These are phyloP conservation scores for Platyrinchus mystaceus DNA, from an alignment of 2,797 vertebrate genomes.

Conservation along the genomic window DNA sequence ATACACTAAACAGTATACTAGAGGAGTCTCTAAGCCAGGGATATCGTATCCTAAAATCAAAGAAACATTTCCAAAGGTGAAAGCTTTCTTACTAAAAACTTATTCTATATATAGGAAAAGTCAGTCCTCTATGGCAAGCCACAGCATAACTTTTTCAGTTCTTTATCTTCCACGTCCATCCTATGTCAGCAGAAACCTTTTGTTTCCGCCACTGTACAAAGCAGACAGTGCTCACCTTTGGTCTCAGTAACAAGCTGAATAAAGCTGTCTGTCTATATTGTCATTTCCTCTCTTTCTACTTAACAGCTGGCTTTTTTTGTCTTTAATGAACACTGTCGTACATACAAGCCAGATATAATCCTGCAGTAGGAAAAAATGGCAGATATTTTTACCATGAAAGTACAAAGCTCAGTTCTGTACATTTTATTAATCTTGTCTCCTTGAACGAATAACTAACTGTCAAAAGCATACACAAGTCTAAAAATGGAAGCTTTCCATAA, in stretches of 20 bases:
- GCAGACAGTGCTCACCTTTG: neutral
- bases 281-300: neutral
- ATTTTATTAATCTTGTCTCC: neutral
- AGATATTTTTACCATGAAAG: neutral
- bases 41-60: neutral
- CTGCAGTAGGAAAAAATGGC: neutral
- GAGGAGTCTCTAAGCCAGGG: neutral
- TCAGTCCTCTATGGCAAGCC: neutral
- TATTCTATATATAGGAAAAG: neutral
- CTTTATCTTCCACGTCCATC: neutral
- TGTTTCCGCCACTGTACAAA: neutral
- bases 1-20: neutral
- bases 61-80: neutral
- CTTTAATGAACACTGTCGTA: neutral
- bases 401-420: neutral
- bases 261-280: neutral
- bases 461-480: neutral
- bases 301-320: neutral
- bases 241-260: neutral
- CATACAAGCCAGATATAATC: neutral
- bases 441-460: neutral
- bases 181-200: neutral
- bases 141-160: neutral
- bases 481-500: slow-evolving; percentile 23
- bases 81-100: neutral